Evolutionary conservation across 2,797 vertebrate species (phyloP).

Genomic region (Macrochelys suwanniensis): DNA sequence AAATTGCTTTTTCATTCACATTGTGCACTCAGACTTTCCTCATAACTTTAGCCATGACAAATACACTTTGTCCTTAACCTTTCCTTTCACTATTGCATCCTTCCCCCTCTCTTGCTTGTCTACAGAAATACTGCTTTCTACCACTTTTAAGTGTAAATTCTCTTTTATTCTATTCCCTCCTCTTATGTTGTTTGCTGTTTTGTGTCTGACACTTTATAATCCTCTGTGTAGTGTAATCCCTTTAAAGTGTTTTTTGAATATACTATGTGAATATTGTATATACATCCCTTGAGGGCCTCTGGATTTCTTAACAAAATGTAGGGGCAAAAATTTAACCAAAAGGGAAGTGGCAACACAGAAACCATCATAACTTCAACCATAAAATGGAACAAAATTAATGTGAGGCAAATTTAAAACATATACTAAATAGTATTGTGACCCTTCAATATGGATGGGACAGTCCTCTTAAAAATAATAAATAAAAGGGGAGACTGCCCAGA

Average conservation of each 20-base stretch:
- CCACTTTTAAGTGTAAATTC: not conserved
- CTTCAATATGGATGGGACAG: not conserved
- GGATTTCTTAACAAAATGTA: not conserved
- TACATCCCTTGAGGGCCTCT: not conserved
- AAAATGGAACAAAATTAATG: not conserved
- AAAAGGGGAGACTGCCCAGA: not conserved
- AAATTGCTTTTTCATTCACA: not conserved
- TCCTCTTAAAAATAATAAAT: not conserved
- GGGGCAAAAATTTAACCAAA: accelerated
- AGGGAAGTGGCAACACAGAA: not conserved
- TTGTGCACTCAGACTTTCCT: not conserved
- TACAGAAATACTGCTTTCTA: not conserved
- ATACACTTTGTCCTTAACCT: not conserved
- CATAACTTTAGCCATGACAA: not conserved
- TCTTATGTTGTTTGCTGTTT: not conserved
- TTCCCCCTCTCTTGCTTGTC: not conserved
- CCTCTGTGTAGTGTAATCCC: not conserved
- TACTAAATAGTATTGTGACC: not conserved
- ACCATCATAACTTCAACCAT: not conserved
- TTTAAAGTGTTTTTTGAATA: not conserved
- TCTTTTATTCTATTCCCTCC: not conserved
- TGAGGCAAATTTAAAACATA: not conserved
- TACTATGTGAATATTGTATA: not conserved
- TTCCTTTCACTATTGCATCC: not conserved
- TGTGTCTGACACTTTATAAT: not conserved